phyloP scores from a whole-genome alignment of 2,797 vertebrate genomes.

The Furcifer pardalis region DNA sequence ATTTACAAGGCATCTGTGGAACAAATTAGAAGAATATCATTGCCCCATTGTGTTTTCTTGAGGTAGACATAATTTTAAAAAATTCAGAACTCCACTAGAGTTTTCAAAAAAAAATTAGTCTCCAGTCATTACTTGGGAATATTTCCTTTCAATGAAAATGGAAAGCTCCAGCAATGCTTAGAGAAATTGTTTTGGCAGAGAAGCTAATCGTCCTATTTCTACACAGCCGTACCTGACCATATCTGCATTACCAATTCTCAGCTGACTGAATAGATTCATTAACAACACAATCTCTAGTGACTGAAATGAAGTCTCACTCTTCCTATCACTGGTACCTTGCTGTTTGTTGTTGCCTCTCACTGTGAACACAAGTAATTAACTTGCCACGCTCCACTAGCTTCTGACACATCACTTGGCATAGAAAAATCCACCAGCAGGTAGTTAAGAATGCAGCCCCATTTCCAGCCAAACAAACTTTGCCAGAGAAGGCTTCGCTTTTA shows the following conservation, averaged over 20 bases:
- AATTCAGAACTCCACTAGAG: background rate
- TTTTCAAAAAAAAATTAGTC: conserved; percentile 31
- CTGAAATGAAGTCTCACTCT: conserved; percentile 69
- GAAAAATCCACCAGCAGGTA: conserved; percentile 68
- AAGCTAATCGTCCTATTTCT: conserved; percentile 55
- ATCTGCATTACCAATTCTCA: conserved; percentile 59
- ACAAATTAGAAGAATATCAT: conserved; percentile 57
- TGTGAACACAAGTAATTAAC: conserved; percentile 76
- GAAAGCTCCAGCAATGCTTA: background rate
- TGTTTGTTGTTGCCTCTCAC: conserved; percentile 69
- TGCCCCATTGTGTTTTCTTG: background rate
- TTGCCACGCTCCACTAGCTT: conserved; percentile 68
- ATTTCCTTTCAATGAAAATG: conserved; percentile 27
- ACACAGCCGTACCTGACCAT: conserved; percentile 60
- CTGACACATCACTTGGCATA: conserved; percentile 68
- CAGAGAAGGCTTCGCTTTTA: conserved; percentile 44
- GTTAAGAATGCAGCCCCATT: conserved; percentile 70
- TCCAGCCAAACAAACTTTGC: conserved; percentile 67
- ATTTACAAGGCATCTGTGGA: conserved; percentile 58
- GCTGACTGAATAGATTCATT: conserved; percentile 68
- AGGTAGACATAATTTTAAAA: conserved; percentile 45
- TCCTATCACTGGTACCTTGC: conserved; percentile 60
- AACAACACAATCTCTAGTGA: conserved; percentile 64
- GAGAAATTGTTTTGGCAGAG: conserved; percentile 51
- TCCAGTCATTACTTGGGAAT: conserved; percentile 49